These are phyloP conservation scores for Nowickia ferox DNA, from an alignment of 2,888 invertebrate genomes.

Conservation along the genomic window DNA sequence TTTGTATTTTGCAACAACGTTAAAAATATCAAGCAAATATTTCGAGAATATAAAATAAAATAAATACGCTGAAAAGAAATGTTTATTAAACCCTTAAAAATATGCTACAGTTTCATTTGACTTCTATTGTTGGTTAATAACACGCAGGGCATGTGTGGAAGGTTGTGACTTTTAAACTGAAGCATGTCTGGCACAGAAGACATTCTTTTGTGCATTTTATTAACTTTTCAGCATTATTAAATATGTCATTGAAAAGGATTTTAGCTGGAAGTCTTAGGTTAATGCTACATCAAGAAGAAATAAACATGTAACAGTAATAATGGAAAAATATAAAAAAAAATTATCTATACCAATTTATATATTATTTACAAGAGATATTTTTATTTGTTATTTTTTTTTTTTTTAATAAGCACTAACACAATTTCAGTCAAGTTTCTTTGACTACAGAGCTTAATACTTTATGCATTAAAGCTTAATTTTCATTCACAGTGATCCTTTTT, in stretches of 20 bases:
- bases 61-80: not conserved
- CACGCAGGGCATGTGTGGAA: not conserved
- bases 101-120: not conserved
- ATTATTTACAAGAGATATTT: no score
- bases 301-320: not conserved
- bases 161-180: not conserved
- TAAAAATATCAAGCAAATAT: not conserved
- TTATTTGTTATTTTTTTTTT: no score
- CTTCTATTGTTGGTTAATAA: not conserved
- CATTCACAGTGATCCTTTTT: no score
- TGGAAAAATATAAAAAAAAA: conserved; percentile 4
- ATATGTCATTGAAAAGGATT: not conserved
- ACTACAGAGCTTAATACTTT: no score
- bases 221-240: not conserved
- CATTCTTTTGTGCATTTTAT: no score
- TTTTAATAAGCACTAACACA: no score
- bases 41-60: not conserved
- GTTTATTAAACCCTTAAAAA: not conserved
- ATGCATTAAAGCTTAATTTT: no score
- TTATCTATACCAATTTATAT: not conserved
- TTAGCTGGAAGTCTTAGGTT: not conserved
- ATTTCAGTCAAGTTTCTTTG: no score
- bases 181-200: not conserved
- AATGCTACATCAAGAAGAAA: not conserved
- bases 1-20: not conserved